Evolutionary conservation across 2,113 vertebrate genomes (phyloP).

Genomic region (Atractosteus spatula): DNA sequence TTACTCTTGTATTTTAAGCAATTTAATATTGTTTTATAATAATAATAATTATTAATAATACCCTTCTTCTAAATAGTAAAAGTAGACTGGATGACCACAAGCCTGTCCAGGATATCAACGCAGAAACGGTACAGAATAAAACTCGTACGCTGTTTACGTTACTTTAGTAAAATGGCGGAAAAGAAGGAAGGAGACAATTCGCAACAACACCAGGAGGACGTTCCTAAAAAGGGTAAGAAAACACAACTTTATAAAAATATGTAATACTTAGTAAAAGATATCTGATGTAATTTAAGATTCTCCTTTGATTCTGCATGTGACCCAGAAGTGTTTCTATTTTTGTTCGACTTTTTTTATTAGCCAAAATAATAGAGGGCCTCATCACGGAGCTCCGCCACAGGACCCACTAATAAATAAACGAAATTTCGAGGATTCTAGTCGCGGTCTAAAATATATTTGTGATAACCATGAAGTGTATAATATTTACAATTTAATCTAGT

Average conservation of each 20-base stretch:
- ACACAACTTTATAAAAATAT: background rate
- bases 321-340: too few relatives aligned
- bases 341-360: conserved; percentile 42
- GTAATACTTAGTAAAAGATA: background rate
- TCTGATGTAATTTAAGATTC: too few relatives aligned
- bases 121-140: too few relatives aligned
- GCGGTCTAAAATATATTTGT: background rate
- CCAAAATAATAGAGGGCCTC: conserved; percentile 57
- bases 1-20: too few relatives aligned
- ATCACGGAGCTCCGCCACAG: conserved; percentile 69
- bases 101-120: too few relatives aligned
- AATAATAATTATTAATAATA: too few relatives aligned
- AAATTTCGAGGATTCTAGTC: background rate
- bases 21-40: too few relatives aligned
- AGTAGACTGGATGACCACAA: too few relatives aligned
- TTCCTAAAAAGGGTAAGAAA: conserved; percentile 54
- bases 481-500: background rate
- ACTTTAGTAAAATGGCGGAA: conserved; percentile 65
- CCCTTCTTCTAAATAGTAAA: too few relatives aligned
- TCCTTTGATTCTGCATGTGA: too few relatives aligned
- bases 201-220: conserved; percentile 69
- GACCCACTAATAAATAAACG: conserved; percentile 52
- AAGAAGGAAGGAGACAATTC: conserved; percentile 47
- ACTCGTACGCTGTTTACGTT: conserved; percentile 23
- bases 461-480: background rate